Evolutionary conservation across 2,888 invertebrate genomes (phyloP), one percentile per base, ranked within the genome.

Genomic region (Hypercompe scribonia): DNA sequence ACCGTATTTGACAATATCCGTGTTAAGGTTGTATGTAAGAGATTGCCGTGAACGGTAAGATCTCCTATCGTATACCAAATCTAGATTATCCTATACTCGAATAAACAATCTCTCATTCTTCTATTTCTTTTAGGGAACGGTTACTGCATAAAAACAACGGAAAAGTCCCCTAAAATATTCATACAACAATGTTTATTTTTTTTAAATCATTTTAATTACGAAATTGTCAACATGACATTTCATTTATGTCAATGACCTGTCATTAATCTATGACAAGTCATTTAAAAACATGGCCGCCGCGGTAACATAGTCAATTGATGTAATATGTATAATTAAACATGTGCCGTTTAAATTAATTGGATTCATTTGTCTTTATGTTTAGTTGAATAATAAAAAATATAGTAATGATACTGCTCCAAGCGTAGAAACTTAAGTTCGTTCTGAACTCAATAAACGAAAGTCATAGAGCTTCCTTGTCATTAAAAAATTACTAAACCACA

Each of bases 401-500:
- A 31, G 31, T 18, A 18, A 31, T 31, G 18, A 31, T 31, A 18
- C 61, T 18, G 1, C 15, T 31, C 7, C 5, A 31, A 54, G 11
- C 50, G 50, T 24, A 54, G 50, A 31, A 50, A 24, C 50, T 50
- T 21, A 24, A 61, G 15, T 58, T 58, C 58, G 15, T 2, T 58
- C 15, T 2, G 28, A 58, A 58, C 28, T 58, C 58, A 28, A 58
- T 36, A 39, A 28, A 39, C 61, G 24, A 42, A 31, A 34, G 34
- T 69, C 39, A 68, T 36, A 61, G 36, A 15, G 54, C 68, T 34
- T 34, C 65, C 36, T 42, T 21, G 36, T 65, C 36, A 66, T 66
- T 63, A 72, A 67, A 67, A 68, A 8, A 10, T 61, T n/a, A 63
- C 68, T 64, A 61, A 70, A 58, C 21, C 36, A 39, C n/a, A 42